phyloP scores from a whole-genome alignment of 2,113 vertebrate species.

The Paradoxurus hermaphroditus region DNA sequence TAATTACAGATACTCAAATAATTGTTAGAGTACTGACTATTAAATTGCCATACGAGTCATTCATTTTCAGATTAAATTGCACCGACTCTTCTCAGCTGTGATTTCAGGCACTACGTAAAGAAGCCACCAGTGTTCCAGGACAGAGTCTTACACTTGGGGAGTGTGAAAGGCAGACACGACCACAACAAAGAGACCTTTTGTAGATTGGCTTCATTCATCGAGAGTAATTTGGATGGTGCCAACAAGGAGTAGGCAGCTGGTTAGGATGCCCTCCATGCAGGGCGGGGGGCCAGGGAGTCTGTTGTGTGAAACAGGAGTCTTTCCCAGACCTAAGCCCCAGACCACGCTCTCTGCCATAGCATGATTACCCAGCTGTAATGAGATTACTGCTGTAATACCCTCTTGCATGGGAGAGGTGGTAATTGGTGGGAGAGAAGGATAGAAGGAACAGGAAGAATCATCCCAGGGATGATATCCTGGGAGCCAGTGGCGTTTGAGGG shows the following conservation, averaged over 20 bases:
- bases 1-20: constrained; percentile 20
- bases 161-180: constrained; percentile 54
- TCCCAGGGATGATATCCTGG: neutral
- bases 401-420: neutral
- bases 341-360: neutral
- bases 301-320: constrained; percentile 27
- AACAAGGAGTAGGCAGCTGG: constrained; percentile 60
- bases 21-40: neutral
- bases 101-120: constrained; percentile 20
- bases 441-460: neutral
- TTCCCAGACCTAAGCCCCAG: neutral
- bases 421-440: neutral
- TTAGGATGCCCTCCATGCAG: constrained; percentile 22
- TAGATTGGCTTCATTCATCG: constrained; percentile 52
- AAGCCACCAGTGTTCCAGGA: constrained; percentile 37
- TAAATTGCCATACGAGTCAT: neutral
- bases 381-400: neutral
- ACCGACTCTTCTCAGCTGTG: constrained; percentile 30
- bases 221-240: constrained; percentile 62
- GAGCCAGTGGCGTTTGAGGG: neutral
- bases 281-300: neutral
- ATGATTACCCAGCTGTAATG: neutral
- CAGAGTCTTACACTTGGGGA: neutral
- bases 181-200: constrained; percentile 65
- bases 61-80: neutral